These are phyloP conservation scores for Fragariocoptes setiger DNA, from an alignment of 1,140 invertebrate genomes.

Conservation along the genomic window DNA sequence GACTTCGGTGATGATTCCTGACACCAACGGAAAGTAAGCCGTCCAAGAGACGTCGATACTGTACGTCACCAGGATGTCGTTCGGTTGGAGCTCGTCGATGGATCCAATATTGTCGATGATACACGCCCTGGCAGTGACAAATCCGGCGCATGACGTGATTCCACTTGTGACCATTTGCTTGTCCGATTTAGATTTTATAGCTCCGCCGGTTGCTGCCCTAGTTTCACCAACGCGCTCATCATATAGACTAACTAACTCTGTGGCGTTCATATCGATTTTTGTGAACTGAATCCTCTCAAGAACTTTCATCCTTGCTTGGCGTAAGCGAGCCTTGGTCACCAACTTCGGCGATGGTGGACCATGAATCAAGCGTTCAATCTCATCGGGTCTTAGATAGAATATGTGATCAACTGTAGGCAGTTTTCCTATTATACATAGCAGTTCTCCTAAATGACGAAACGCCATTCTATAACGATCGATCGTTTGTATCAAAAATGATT, in stretches of 20 bases:
- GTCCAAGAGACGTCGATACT: constrained; percentile 56
- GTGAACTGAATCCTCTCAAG: not conserved
- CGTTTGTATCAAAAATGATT: constrained; percentile 14
- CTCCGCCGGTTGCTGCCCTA: no score
- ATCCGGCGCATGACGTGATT: not conserved
- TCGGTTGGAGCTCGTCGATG: constrained; percentile 13
- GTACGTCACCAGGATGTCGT: constrained; percentile 42
- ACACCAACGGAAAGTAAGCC: constrained; percentile 48
- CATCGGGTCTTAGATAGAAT: constrained; percentile 31
- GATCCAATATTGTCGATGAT: not conserved
- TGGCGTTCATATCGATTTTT: constrained; percentile 24
- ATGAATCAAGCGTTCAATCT: no score
- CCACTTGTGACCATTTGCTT: not conserved
- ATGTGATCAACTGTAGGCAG: constrained; percentile 31
- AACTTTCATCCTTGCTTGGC: constrained; percentile 22
- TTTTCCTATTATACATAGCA: constrained; percentile 26
- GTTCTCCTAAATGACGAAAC: constrained; percentile 23
- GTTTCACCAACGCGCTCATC: not conserved
- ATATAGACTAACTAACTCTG: no score
- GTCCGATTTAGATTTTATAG: not conserved
- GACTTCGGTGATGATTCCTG: constrained; percentile 46
- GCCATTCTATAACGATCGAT: constrained; percentile 27
- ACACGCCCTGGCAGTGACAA: constrained; percentile 3
- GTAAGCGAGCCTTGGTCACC: constrained; percentile 28
- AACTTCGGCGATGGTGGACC: constrained; percentile 24